Evolutionary conservation across 92 coral and sea anemone species (phyloP), one percentile per base, ranked within the genome.

Genomic region (Isaurus tuberculatus): DNA sequence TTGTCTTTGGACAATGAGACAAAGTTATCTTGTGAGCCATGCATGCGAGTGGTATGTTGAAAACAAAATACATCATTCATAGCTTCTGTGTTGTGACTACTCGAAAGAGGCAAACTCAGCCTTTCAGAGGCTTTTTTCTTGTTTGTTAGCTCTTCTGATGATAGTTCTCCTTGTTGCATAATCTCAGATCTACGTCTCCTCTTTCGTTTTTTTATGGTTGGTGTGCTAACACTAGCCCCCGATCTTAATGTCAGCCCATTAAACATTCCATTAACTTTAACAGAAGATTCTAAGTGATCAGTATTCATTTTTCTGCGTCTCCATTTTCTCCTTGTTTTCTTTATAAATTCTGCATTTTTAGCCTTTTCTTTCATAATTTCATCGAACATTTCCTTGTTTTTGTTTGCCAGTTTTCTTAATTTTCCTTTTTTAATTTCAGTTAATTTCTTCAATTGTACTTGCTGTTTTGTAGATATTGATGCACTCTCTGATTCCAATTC

Each of bases 331-430:
- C 25, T 34, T 58, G 82, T 57, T 60, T 77, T 77, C 70, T 58
- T 77, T 34, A 63, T 25, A 58, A 77, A 65, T 58, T 58, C 46
- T 8, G 67, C 31, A 37, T 10, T 77, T 26, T 77, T 77, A 10
- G 82, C 82, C 31, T 77, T 77, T 77, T 77, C 82, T 36, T 77
- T 77, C 82, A 77, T 77, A 27, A 77, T 77, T 77, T 77, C 82
- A 9, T 77, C 82, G 58, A 77, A 77, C 82, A 77, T 77, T 55
- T 33, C 82, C 28, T 58, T 77, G 33, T 77, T 77, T 13, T 77
- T 77, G 25, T 36, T 77, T 77, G 82, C 82, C 3, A 77, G 20
- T 77, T 77, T 77, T 57, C 82, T 60, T 37, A 77, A 64, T 33
- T 58, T 77, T 36, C 82, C 70, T 23, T 65, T 77, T 61, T 77